Evolutionary conservation across 2,797 vertebrate species (phyloP).

Genomic region (Glyptemys insculpta): DNA sequence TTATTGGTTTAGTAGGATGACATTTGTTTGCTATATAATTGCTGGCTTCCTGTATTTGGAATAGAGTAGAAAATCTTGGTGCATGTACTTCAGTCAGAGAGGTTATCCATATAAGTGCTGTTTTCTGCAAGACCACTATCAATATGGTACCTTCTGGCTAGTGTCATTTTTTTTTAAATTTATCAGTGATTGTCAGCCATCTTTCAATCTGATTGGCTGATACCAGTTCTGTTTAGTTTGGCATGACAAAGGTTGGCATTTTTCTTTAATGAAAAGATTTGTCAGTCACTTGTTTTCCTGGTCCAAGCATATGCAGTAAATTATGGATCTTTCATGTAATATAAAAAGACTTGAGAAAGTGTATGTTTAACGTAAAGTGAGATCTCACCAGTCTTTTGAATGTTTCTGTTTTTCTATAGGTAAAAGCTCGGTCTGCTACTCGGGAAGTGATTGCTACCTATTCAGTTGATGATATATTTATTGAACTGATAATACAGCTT

Average conservation of each 20-base stretch:
- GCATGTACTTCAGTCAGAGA: not conserved
- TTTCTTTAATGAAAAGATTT: not conserved
- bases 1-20: not conserved
- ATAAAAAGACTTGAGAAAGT: not conserved
- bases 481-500: constrained; percentile 96
- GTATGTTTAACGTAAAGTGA: not conserved
- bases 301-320: not conserved
- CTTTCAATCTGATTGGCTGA: not conserved
- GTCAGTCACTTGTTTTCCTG: not conserved
- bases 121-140: not conserved
- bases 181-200: not conserved
- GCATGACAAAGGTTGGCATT: not conserved
- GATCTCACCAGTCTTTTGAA: not conserved
- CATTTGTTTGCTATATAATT: not conserved
- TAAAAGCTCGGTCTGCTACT: constrained; percentile 94
- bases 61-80: not conserved
- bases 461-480: constrained; percentile 96
- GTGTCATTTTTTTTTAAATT: not conserved
- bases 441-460: constrained; percentile 98
- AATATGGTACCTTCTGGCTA: not conserved
- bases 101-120: not conserved
- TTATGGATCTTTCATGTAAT: not conserved
- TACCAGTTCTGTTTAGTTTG: not conserved
- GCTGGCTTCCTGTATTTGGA: not conserved
- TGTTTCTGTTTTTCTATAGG: constrained; percentile 78